These are phyloP conservation scores for Scatophagus argus DNA, from an alignment of 2,113 vertebrate species.

Conservation along the genomic window DNA sequence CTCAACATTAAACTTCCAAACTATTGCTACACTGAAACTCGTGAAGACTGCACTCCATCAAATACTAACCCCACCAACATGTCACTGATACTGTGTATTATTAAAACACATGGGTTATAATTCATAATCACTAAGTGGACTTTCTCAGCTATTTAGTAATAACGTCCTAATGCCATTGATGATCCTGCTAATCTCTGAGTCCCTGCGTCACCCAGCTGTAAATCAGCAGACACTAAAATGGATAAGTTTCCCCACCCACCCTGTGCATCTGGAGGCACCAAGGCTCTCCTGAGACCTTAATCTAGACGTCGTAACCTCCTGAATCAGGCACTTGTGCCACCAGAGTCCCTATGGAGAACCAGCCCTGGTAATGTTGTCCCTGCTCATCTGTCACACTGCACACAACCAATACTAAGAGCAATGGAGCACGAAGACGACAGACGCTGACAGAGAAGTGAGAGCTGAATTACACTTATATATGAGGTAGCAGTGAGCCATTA, in stretches of 20 bases:
- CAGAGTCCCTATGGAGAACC: not conserved
- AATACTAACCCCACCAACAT: not conserved
- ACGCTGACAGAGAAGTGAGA: not conserved
- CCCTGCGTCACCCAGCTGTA: not conserved
- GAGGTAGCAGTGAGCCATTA: too few species aligned
- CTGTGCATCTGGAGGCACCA: not conserved
- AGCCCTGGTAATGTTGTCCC: not conserved
- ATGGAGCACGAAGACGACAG: not conserved
- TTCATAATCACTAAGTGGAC: not conserved
- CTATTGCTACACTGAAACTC: not conserved
- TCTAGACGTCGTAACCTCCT: slow-evolving; percentile 28
- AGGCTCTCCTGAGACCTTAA: slow-evolving; percentile 2
- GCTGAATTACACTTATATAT: not conserved
- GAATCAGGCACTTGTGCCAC: not conserved
- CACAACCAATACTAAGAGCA: not conserved
- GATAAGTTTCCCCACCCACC: not conserved
- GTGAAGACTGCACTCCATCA: too few species aligned
- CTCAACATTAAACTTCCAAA: not conserved
- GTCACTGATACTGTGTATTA: not conserved
- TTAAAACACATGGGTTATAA: not conserved
- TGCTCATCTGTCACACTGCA: slow-evolving; percentile 26
- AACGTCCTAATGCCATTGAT: not conserved
- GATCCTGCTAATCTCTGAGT: not conserved
- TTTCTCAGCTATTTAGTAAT: not conserved
- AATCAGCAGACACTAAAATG: slow-evolving; percentile 10